A percentile compares a stretch with the other conserved stretches of the same genome.
These are phyloP conservation scores for Microtus californicus DNA, from an alignment of 2,797 vertebrate genomes.

Conservation along the genomic window DNA sequence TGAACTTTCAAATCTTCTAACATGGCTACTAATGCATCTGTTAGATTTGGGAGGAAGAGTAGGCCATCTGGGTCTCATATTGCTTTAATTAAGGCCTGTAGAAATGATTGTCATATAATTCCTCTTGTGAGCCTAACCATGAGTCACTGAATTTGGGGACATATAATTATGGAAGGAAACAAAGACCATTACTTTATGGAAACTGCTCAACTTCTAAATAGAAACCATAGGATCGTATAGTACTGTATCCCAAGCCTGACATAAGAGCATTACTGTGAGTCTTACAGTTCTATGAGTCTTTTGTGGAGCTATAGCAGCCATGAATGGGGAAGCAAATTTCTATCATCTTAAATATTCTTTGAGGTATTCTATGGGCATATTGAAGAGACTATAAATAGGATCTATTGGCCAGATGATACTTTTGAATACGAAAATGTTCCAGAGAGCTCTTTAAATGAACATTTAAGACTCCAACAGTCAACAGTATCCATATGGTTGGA, in stretches of 20 bases:
- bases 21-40: neutral
- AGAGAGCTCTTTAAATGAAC: neutral
- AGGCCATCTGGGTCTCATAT: no score
- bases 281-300: neutral
- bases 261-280: neutral
- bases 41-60: neutral
- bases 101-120: neutral
- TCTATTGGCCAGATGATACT: slow-evolving; percentile 1
- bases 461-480: slow-evolving; percentile 32
- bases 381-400: neutral
- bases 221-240: neutral
- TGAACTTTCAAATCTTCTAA: neutral
- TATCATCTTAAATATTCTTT: neutral
- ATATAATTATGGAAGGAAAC: neutral
- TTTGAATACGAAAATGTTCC: slow-evolving; percentile 39
- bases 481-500: neutral
- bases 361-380: neutral
- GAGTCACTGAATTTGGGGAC: neutral
- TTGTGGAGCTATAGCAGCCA: neutral
- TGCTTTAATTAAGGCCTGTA: neutral
- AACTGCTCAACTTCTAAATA: neutral
- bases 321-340: neutral
- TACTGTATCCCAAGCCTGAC: neutral
- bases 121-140: neutral
- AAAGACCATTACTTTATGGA: neutral